Evolutionary conservation across 1,140 invertebrate genomes (phyloP).

Genomic region (Mya arenaria): DNA sequence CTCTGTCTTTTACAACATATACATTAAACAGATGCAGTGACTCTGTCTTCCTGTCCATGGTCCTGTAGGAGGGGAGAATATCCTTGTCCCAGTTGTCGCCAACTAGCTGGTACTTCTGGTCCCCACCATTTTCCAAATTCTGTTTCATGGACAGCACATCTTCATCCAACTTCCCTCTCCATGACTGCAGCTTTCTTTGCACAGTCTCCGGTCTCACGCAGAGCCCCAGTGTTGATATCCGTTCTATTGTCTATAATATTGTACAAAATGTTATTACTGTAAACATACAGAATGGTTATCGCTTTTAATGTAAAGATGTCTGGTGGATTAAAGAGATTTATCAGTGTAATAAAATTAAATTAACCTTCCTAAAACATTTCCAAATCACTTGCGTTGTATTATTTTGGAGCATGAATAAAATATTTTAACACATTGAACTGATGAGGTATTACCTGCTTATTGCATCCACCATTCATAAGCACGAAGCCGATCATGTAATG

Average conservation of each 20-base stretch:
- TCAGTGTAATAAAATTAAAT: no score
- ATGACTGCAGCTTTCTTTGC: neutral
- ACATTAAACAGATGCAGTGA: slow-evolving; percentile 55
- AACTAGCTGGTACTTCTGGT: neutral
- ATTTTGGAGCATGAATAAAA: no score
- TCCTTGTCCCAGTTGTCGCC: slow-evolving; percentile 31
- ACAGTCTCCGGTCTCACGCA: slow-evolving; percentile 3
- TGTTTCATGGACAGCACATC: neutral
- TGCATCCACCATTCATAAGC: neutral
- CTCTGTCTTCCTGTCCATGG: slow-evolving; percentile 31
- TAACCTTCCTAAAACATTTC: no score
- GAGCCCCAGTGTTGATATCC: neutral
- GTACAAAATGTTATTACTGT: no score
- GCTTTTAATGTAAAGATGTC: no score
- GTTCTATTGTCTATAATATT: neutral
- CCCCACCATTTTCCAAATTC: neutral
- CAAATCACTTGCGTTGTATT: no score
- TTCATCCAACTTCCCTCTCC: neutral
- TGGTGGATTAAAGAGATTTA: no score
- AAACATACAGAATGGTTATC: no score
- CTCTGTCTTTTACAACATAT: slow-evolving; percentile 31
- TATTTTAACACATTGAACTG: no score
- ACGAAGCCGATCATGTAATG: slow-evolving; percentile 7
- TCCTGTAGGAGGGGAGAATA: slow-evolving; percentile 14
- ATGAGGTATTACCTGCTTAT: neutral